Conservation (phyloP, 2,888 invertebrate species). For the Lapara coniferarum region DNA sequence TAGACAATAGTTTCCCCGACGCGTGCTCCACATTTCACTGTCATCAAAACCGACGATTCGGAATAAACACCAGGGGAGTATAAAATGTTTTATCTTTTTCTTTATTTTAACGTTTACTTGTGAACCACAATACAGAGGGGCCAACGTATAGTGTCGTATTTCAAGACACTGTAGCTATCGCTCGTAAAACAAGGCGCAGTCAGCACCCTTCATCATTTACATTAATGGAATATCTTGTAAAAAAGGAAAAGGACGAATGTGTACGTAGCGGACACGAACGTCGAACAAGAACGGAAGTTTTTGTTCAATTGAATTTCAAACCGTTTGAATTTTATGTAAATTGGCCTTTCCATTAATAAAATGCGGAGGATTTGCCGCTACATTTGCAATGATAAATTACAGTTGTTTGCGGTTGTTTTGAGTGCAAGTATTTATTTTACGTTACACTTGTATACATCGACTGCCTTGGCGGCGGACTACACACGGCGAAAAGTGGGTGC, state of each 20-base stretch:
- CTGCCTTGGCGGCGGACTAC: too few species aligned
- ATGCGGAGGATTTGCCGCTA: not conserved
- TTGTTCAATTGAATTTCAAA: slow-evolving; percentile 24
- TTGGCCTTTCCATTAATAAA: not conserved
- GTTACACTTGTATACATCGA: too few species aligned
- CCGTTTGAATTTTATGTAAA: slow-evolving; percentile 22
- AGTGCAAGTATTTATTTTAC: too few species aligned
- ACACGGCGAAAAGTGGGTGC: too few species aligned
- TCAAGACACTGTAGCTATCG: slow-evolving; percentile 64
- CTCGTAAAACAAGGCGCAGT: slow-evolving; percentile 67
- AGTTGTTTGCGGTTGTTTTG: not conserved
- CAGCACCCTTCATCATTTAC: slow-evolving; percentile 55
- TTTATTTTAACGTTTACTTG: slow-evolving; percentile 38
- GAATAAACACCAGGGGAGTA: slow-evolving; percentile 70
- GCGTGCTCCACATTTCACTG: slow-evolving; percentile 47
- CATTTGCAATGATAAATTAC: not conserved
- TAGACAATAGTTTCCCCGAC: slow-evolving; percentile 18
- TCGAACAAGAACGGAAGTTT: slow-evolving; percentile 29
- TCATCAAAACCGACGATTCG: slow-evolving; percentile 59
- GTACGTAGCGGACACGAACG: slow-evolving; percentile 27
- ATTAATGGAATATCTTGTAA: slow-evolving; percentile 51
- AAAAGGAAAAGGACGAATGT: slow-evolving; percentile 33
- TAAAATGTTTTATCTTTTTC: slow-evolving; percentile 72
- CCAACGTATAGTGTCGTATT: slow-evolving; percentile 49
- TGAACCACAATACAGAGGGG: slow-evolving; percentile 16